phyloP scores from a whole-genome alignment of 2,888 invertebrate genomes.

The Troglohyphantes excavatus region DNA sequence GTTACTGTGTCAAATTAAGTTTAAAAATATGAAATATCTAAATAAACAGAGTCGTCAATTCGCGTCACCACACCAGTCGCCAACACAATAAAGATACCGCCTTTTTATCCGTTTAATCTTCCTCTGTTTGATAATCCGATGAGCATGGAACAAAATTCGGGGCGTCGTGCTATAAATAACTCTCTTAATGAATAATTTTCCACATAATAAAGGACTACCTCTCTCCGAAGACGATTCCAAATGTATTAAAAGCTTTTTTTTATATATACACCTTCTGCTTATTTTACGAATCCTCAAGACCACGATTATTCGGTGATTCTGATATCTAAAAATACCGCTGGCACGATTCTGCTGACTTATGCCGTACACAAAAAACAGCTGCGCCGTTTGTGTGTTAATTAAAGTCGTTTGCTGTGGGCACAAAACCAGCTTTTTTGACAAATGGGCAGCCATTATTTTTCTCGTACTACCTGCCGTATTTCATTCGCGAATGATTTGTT shows the following conservation, averaged over 20 bases:
- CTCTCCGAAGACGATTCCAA: not conserved
- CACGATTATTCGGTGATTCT: not conserved
- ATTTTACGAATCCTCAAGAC: slow-evolving; percentile 1
- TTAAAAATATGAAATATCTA: too few relatives aligned
- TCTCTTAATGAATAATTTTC: not conserved
- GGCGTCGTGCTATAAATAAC: not conserved
- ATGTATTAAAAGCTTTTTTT: not conserved
- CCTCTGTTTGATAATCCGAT: not conserved
- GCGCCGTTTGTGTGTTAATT: slow-evolving; percentile 59
- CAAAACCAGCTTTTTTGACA: slow-evolving; percentile 29
- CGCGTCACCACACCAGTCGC: too few relatives aligned
- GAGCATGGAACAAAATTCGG: not conserved
- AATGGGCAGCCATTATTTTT: slow-evolving; percentile 37
- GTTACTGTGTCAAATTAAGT: too few relatives aligned
- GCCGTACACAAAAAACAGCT: slow-evolving; percentile 7
- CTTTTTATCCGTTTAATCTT: not conserved
- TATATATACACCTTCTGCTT: not conserved
- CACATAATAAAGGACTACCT: not conserved
- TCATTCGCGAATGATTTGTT: slow-evolving; percentile 46
- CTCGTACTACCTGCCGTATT: slow-evolving; percentile 26
- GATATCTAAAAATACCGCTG: slow-evolving; percentile 42
- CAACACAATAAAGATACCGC: too few relatives aligned
- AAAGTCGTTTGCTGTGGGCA: slow-evolving; percentile 20
- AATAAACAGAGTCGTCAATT: too few relatives aligned
- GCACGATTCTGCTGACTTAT: slow-evolving; percentile 16